A percentile compares a stretch with the other conserved stretches of the same genome.
These are phyloP conservation scores for Embidobia sp. DNA, from an alignment of 2,888 invertebrate genomes.

Conservation along the genomic window DNA sequence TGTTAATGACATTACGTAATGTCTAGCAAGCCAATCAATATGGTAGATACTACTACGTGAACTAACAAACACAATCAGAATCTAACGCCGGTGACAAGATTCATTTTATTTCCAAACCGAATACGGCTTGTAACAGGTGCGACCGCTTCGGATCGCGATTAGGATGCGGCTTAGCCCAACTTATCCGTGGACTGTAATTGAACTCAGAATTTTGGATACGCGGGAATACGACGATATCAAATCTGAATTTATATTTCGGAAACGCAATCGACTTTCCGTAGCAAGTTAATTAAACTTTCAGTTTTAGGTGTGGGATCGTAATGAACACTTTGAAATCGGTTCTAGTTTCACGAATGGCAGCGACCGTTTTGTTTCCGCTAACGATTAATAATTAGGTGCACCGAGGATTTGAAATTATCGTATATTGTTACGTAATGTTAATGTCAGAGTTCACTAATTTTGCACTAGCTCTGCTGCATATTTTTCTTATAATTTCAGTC, in stretches of 20 bases:
- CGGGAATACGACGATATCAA: conserved; percentile 1
- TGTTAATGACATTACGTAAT: conserved; percentile 81
- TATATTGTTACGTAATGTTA: background rate
- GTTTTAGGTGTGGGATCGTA: background rate
- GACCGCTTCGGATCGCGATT: conserved; percentile 31
- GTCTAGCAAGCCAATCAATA: conserved; percentile 79
- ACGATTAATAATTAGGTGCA: background rate
- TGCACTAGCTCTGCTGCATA: background rate
- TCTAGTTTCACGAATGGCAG: no score
- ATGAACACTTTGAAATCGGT: background rate
- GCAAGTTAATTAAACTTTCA: conserved; percentile 26
- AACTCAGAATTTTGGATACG: conserved; percentile 14
- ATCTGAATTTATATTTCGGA: conserved; percentile 14
- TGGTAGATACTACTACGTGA: conserved; percentile 66
- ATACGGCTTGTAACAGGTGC: conserved; percentile 37
- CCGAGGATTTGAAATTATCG: background rate
- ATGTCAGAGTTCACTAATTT: background rate
- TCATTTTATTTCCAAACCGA: conserved; percentile 33
- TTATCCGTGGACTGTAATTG: conserved; percentile 29
- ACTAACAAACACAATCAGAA: conserved; percentile 43
- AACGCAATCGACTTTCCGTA: background rate
- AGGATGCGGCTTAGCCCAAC: conserved; percentile 12
- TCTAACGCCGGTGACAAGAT: conserved; percentile 33
- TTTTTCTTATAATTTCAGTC: background rate
- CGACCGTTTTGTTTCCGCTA: background rate